Evolutionary conservation across 2,113 vertebrate species (phyloP), one percentile per base, ranked within the genome.

Genomic region (Hydropotes inermis): DNA sequence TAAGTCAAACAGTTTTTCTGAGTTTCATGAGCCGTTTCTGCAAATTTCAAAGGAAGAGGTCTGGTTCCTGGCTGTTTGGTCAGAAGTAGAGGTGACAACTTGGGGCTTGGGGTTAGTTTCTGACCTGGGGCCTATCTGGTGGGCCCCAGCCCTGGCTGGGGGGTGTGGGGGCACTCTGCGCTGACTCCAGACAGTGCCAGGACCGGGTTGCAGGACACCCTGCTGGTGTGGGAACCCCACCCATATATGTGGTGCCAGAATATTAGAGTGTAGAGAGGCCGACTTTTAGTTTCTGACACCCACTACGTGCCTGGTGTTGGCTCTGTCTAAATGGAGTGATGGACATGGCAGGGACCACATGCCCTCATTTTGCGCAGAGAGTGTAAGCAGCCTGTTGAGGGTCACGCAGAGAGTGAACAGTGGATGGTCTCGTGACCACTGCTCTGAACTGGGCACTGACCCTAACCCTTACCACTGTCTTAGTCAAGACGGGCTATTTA

Each of bases 261-360:
- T 1, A 2, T 64, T 12, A 30, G 79, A 45, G 27, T 2, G 7
- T 15, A 12, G 19, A 25, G n/a, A 67, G 17, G 50, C 50, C 13
- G 6, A 5, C 33, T 27, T 28, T 14, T 3, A 0, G 45, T 8
- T 30, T 30, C 57, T 5, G 70, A 45, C 25, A 1, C 14, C 8
- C 12, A 0, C 3, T 21, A 0, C 0, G 3, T 2, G 16, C 28
- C 30, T 1, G 1, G 14, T 23, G 0, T 3, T 6, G 7, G 64
- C 50, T 45, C 12, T 39, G 23, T n/a, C 15, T 27, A 23, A 15
- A 33, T 1, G 33, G 45, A 47, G 17, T 36, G 28, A 0, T 43
- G 10, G 9, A 52, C 2, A 0, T 9, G 33, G 58, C 74, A 2
- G 82, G 52, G 58, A 33, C 14, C n/a, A 16, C 52, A 16, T 0